phyloP scores from a whole-genome alignment of 2,888 invertebrate genomes.

The Molorchus minor region DNA sequence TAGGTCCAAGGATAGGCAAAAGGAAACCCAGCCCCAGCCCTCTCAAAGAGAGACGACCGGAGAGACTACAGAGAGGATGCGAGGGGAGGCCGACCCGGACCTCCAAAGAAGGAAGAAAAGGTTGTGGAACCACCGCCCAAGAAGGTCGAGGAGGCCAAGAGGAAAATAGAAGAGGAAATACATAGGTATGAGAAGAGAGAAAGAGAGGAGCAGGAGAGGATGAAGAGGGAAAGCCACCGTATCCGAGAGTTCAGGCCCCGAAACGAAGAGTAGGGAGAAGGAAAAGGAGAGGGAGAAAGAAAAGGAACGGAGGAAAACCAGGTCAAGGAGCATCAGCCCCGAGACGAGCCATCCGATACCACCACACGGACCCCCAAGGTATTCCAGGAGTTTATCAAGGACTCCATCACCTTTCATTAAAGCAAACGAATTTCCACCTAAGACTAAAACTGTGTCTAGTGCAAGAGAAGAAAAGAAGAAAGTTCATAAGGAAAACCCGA shows the following conservation, averaged over 20 bases:
- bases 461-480: constrained; percentile 64
- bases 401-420: constrained; percentile 88
- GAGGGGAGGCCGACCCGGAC: constrained; percentile 34
- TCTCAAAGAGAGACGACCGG: constrained; percentile 50
- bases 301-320: constrained; percentile 55
- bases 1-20: constrained; percentile 50
- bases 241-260: constrained; percentile 46
- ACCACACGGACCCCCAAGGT: constrained; percentile 64
- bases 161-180: constrained; percentile 52
- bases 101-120: constrained; percentile 49
- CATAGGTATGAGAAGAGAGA: constrained; percentile 46
- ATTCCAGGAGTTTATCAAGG: constrained; percentile 81
- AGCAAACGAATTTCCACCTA: constrained; percentile 69
- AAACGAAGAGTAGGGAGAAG: constrained; percentile 45
- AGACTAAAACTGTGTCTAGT: constrained; percentile 51
- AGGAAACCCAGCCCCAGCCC: constrained; percentile 59
- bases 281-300: constrained; percentile 47
- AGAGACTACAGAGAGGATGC: constrained; percentile 58
- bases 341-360: constrained; percentile 56
- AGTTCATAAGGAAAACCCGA: constrained; percentile 57
- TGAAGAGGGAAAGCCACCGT: constrained; percentile 42
- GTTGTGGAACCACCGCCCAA: constrained; percentile 55
- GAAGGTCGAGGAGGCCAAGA: constrained; percentile 48
- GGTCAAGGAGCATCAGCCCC: constrained; percentile 58
- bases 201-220: constrained; percentile 43